Base-by-base conservation (phyloP, 2,797 vertebrate species). In the Lacerta agilis region DNA sequence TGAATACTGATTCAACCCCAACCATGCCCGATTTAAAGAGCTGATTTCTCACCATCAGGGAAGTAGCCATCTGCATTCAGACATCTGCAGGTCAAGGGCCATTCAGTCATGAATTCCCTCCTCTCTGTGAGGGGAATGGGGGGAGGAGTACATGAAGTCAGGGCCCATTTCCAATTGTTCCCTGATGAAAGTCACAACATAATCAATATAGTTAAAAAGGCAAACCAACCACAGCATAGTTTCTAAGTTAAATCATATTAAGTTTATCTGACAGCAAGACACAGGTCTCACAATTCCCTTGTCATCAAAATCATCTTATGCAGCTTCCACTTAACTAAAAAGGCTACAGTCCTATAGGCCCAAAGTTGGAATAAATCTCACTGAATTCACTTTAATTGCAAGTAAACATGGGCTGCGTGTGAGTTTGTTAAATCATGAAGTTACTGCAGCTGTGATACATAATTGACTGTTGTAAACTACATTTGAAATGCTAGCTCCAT, bases 391-490 rank as follows among this genome's bases (percentile, higher is more conserved):
- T 64, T 64, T 17, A 64, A 64, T 33, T 33, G 11, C 41, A 33
- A 67, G 61, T 58, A 73, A 58, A 64, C 25, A 61, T 75, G 18
- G 25, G 25, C 41, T 43, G 41, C 4, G 17, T 45, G 0, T 1
- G 2, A 0, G 0, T 82, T 38, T 92, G 64, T 77, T 77, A 58
- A 43, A 5, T 0, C 0, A 49, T 58, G 58, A 71, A 33, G 13
- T 18, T 64, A 43, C 36, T 29, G 25, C 29, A 38, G 33, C 17
- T 0, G 1, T 3, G 0, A 33, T 29, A 78, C 2, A 58, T 80
- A 61, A n/a, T 7, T n/a, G 61, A 67, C 67, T 38, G 29, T 8
- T 33, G 10, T 29, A 13, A 58, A 38, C 33, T 29, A 72, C 25
- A 41, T 66, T 43, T 23, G 36, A 27, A 88, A 84, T 75, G 82